A percentile compares a stretch with the other conserved stretches of the same genome.
These are phyloP conservation scores for Sylvilagus bachmani DNA, from an alignment of 2,113 vertebrate species.

Conservation along the genomic window DNA sequence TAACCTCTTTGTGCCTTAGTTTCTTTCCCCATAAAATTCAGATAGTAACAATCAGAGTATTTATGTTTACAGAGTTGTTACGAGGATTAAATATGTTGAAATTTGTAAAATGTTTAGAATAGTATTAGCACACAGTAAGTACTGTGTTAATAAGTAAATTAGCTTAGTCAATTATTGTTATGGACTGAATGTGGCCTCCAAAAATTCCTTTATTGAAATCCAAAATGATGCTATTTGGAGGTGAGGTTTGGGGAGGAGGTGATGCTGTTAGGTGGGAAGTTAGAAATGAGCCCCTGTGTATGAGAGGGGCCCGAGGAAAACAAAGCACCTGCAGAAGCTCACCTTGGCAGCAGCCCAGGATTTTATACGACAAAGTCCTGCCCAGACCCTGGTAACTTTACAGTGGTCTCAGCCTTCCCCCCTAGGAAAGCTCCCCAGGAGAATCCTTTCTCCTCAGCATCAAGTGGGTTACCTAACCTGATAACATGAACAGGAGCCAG, in stretches of 20 bases:
- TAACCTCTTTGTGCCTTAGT: not conserved
- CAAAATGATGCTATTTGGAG: not conserved
- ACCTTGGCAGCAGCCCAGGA: no score
- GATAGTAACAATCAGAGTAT: not conserved
- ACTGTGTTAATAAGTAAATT: not conserved
- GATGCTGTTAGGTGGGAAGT: no score
- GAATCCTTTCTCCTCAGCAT: no score
- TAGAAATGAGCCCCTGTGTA: no score
- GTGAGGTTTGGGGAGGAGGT: not conserved
- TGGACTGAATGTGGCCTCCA: not conserved
- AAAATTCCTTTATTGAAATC: not conserved
- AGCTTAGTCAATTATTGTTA: not conserved
- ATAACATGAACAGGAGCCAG: no score
- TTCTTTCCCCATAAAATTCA: constrained; percentile 40
- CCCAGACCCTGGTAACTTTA: no score
- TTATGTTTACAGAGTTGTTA: not conserved
- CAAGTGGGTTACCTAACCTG: no score
- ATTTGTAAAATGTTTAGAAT: constrained; percentile 44
- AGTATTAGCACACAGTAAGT: not conserved
- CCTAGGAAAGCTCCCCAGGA: no score
- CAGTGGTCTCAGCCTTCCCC: no score
- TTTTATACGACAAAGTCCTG: no score
- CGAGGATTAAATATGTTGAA: constrained; percentile 15
- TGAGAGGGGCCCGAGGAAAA: no score
- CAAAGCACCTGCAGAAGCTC: no score